Evolutionary conservation across 2,113 vertebrate genomes (phyloP).

Genomic region (Dromas ardeola): DNA sequence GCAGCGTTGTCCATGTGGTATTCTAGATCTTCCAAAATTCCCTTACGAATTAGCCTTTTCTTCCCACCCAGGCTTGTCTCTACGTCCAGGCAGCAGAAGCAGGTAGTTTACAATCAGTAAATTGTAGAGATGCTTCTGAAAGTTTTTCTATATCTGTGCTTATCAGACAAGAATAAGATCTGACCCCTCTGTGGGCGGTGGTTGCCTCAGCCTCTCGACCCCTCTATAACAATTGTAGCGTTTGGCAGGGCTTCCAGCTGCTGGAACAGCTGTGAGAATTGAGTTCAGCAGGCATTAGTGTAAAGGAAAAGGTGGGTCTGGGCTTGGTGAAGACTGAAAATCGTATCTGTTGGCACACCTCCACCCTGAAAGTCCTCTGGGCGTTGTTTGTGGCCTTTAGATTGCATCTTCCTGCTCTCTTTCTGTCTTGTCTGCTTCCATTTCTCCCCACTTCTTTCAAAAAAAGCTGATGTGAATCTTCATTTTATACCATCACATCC

Average conservation of each 20-base stretch:
- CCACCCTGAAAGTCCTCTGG: neutral
- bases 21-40: neutral
- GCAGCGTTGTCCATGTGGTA: neutral
- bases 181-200: neutral
- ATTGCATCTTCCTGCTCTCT: constrained; percentile 6
- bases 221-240: neutral
- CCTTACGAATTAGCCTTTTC: neutral
- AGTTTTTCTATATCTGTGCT: neutral
- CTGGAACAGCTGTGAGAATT: neutral
- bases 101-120: neutral
- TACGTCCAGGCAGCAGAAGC: neutral
- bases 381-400: neutral
- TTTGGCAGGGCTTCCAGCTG: neutral
- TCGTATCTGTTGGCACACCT: neutral
- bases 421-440: neutral
- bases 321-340: neutral
- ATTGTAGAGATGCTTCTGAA: neutral
- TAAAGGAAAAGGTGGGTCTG: neutral
- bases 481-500: neutral
- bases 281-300: neutral
- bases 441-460: neutral
- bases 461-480: neutral
- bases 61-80: neutral
- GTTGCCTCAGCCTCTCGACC: neutral
- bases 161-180: neutral